Base-by-base conservation (phyloP, 2,113 vertebrate species). In the Eonycteris spelaea region DNA sequence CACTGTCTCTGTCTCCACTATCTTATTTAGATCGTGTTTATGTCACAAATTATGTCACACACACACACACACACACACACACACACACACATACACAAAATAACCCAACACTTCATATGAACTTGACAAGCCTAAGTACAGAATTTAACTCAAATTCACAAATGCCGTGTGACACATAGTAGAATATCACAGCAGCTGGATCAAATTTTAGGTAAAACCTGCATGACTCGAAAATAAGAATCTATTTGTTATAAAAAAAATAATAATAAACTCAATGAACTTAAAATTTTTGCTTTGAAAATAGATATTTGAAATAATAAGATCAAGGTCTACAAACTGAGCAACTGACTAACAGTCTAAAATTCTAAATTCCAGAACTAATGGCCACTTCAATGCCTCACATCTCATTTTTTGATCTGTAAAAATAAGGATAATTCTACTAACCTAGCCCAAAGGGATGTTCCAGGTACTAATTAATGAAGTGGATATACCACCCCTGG, bases 371-470 rank as follows among this genome's bases (percentile, higher is more conserved):
- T 84, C 63, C 22, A 68, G 75, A 19, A 92, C 35, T 43, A 15
- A 84, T 3, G 11, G 59, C 63, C 30, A 77, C 33, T 73, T 83
- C 48, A 73, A 51, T 43, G 22, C 7, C 13, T 83, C 53, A 53
- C 2, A 78, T 18, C 61, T 89, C 73, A 90, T 43, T 90, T 90
- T 92, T 79, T 87, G 57, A 89, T 79, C 48, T 53, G 43, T 51
- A 95, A 94, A 91, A 91, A 84, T 18, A 53, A 38, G 67, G 75
- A 77, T 89, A 80, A 94, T 77, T 40, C 61, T 73, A 43, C 80
- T 90, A 73, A 95, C 65, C 57, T 59, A 94, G 82, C 92, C 95
- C 90, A 90, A 84, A 97, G 96, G 79, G 78, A 94, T 45, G 51
- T 21, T 86, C 65, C 53, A 82, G 71, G 91, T 79, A 70, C 94